Percentiles rank a stretch among this genome's conserved stretches.
These are phyloP conservation scores for Pelochelys cantorii DNA, from an alignment of 2,797 vertebrate genomes.

Conservation along the genomic window DNA sequence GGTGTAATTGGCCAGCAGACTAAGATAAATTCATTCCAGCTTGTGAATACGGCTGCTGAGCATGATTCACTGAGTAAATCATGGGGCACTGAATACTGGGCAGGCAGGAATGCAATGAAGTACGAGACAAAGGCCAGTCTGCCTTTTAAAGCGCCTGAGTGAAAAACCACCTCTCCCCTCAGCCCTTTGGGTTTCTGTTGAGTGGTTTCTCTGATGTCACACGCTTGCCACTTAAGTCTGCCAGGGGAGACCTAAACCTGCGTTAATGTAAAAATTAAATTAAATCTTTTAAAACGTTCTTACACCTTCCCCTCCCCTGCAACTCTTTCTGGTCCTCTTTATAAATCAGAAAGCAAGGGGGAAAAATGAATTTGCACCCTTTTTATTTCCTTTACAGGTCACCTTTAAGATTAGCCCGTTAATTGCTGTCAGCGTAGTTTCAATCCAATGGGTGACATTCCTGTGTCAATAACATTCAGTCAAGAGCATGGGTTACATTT, in stretches of 20 bases:
- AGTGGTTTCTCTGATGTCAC: neutral
- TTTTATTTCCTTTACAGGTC: too few relatives aligned
- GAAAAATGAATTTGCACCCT: conserved; percentile 1
- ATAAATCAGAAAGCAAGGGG: conserved; percentile 66
- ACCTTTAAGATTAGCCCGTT: neutral
- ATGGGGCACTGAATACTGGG: conserved; percentile 34
- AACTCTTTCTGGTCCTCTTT: conserved; percentile 72
- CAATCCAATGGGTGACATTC: neutral
- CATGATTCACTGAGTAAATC: conserved; percentile 58
- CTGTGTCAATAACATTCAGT: neutral
- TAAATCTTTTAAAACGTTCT: neutral
- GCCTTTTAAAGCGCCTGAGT: neutral
- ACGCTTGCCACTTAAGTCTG: conserved; percentile 1
- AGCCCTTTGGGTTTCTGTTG: conserved; percentile 7
- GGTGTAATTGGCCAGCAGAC: conserved; percentile 67
- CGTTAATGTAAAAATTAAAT: neutral
- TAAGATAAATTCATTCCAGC: conserved; percentile 68
- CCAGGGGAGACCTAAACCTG: conserved; percentile 14
- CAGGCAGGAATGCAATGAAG: conserved; percentile 64
- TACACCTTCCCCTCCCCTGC: conserved; percentile 31
- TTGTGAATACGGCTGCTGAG: conserved; percentile 65
- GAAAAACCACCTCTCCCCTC: neutral
- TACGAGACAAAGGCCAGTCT: conserved; percentile 59
- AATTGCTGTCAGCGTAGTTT: neutral
- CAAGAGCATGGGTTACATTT: neutral